These are phyloP conservation scores for Trissonchulus latispiculum DNA, from an alignment of 2,888 invertebrate genomes.

Conservation along the genomic window DNA sequence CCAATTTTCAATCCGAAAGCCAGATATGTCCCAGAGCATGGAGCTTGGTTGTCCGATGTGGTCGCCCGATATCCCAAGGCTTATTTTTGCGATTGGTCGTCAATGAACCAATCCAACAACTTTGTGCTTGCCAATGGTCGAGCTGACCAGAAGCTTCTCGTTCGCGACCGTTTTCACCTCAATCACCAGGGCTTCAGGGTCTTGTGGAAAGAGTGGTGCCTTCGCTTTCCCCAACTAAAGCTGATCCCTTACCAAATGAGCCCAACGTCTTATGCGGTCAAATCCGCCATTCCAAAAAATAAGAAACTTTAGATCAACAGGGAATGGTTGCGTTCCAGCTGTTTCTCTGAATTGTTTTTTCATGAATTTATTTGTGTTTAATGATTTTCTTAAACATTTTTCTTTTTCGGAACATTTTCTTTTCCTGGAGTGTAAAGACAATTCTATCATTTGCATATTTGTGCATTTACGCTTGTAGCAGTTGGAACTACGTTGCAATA, in stretches of 20 bases:
- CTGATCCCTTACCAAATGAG: neutral
- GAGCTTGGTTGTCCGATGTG: neutral
- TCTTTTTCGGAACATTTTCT: too few species aligned
- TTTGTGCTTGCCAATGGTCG: neutral
- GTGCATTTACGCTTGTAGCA: too few species aligned
- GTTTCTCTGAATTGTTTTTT: too few species aligned
- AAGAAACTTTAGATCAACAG: too few species aligned
- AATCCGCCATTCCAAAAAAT: too few species aligned
- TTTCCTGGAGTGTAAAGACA: too few species aligned
- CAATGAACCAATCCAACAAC: neutral
- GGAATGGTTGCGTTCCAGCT: too few species aligned
- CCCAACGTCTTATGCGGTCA: too few species aligned
- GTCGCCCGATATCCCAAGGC: neutral
- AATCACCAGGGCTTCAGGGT: neutral
- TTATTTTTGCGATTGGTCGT: neutral
- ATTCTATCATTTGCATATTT: too few species aligned
- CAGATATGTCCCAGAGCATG: neutral
- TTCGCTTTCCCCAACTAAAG: neutral
- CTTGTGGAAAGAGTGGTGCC: neutral
- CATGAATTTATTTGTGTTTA: too few species aligned
- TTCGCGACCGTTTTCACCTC: neutral
- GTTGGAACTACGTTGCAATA: too few species aligned
- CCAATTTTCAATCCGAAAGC: neutral
- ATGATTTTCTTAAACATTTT: too few species aligned
- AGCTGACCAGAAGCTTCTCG: neutral